A percentile compares a stretch with the other conserved stretches of the same genome.
These are phyloP conservation scores for Mellilla xanthometata DNA, from an alignment of 2,888 invertebrate species.

Conservation along the genomic window DNA sequence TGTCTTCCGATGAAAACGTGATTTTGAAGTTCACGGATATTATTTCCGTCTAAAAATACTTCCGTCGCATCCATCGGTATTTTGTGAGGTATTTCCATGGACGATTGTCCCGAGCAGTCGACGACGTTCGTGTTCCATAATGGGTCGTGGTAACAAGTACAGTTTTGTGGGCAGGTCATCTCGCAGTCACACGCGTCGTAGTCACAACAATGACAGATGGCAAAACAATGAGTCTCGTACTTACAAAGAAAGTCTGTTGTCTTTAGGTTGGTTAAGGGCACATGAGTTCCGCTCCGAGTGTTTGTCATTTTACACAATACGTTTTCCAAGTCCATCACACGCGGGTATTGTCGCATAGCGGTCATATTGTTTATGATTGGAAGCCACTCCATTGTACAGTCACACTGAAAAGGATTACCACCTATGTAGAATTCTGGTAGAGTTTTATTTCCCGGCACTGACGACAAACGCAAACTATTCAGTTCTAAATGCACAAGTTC, in stretches of 20 bases:
- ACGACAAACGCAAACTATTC: conserved; percentile 90
- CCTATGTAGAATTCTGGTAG: conserved; percentile 95
- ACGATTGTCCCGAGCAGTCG: conserved; percentile 92
- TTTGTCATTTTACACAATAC: conserved; percentile 94
- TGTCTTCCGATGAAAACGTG: conserved; percentile 95
- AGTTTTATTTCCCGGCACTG: conserved; percentile 87
- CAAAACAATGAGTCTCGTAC: conserved; percentile 96
- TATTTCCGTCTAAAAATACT: conserved; percentile 95
- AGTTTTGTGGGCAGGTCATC: conserved; percentile 97
- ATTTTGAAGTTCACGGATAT: conserved; percentile 91
- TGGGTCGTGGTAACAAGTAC: conserved; percentile 97
- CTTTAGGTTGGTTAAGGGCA: conserved; percentile 89
- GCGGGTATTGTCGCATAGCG: conserved; percentile 90
- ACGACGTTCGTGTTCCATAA: conserved; percentile 96
- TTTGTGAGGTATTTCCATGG: conserved; percentile 90
- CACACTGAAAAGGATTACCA: conserved; percentile 96
- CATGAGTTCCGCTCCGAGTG: conserved; percentile 90
- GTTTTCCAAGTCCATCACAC: conserved; percentile 93
- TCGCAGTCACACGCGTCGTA: conserved; percentile 98
- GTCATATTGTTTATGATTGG: conserved; percentile 94
- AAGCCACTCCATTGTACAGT: conserved; percentile 98
- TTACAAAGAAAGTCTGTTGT: conserved; percentile 94
- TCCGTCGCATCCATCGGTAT: conserved; percentile 98
- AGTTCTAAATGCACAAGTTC: conserved; percentile 91
- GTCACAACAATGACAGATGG: conserved; percentile 97